A percentile compares a stretch with the other conserved stretches of the same genome.
Conservation (phyloP, 1,140 invertebrate species). For the Neodiprion lecontei region DNA sequence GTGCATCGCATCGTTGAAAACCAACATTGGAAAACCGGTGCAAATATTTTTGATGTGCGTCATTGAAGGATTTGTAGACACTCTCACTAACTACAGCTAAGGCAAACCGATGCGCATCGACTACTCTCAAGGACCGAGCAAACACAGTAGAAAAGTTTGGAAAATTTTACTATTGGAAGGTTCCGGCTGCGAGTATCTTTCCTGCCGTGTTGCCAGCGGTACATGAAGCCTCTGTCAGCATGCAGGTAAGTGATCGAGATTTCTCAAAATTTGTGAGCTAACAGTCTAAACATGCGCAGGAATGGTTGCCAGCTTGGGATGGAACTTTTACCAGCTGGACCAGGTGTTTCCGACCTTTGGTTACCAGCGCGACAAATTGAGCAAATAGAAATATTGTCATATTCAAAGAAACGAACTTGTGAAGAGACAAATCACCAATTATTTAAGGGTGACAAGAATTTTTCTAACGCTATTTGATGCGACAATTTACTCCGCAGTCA, state of each 20-base stretch:
- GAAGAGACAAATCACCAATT: too few species aligned
- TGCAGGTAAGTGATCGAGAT: too few species aligned
- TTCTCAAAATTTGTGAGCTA: not conserved
- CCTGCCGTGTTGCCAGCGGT: not conserved
- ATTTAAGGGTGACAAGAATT: too few species aligned
- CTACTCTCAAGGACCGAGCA: not conserved
- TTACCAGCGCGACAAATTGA: not conserved
- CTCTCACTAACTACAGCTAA: not conserved
- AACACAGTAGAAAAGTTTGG: not conserved
- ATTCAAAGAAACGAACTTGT: too few species aligned
- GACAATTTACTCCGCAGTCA: not conserved
- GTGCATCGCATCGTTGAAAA: not conserved
- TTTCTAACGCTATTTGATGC: too few species aligned
- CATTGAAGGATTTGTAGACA: constrained; percentile 1
- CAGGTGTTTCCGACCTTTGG: not conserved
- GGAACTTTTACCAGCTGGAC: not conserved
- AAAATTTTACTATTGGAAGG: not conserved
- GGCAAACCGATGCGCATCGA: not conserved
- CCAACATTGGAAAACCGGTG: not conserved
- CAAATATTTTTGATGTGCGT: not conserved
- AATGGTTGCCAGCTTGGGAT: not conserved
- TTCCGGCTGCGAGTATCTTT: not conserved
- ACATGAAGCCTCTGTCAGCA: too few species aligned
- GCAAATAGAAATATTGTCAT: too few species aligned
- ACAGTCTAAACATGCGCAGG: not conserved